Percentiles rank a stretch among this genome's conserved stretches.
These are phyloP conservation scores for Pseudochaenichthys georgianus DNA, from an alignment of 2,797 vertebrate species.

Conservation along the genomic window DNA sequence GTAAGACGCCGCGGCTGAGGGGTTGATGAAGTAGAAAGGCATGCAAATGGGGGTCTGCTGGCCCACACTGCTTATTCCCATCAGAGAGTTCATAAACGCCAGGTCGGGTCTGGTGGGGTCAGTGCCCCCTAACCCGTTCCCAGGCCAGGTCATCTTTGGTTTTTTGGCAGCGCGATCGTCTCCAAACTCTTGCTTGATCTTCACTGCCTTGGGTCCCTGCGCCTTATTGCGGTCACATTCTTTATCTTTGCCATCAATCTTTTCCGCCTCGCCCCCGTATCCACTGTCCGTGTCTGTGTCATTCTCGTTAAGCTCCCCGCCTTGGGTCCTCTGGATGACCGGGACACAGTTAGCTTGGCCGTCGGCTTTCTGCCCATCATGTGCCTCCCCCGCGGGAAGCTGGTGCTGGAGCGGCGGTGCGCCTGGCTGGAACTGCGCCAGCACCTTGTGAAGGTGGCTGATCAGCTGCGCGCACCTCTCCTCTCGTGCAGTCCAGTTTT, in stretches of 20 bases:
- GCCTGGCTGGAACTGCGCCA: conserved; percentile 88
- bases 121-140: conserved; percentile 55
- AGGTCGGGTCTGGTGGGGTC: conserved; percentile 85
- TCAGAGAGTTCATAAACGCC: conserved; percentile 90
- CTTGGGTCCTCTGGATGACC: conserved; percentile 96
- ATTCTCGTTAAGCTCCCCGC: conserved; percentile 88
- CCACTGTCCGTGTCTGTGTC: conserved; percentile 99
- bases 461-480: conserved; percentile 93
- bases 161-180: conserved; percentile 90
- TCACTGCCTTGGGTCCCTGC: conserved; percentile 76
- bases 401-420: conserved; percentile 84
- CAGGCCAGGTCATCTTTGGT: conserved; percentile 86
- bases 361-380: conserved; percentile 84
- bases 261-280: conserved; percentile 94
- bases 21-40: conserved; percentile 95
- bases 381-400: conserved; percentile 78
- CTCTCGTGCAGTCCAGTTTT: conserved; percentile 93
- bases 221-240: conserved; percentile 78
- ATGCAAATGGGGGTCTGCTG: conserved; percentile 94
- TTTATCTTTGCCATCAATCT: conserved; percentile 82
- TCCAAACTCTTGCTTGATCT: conserved; percentile 93
- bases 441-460: conserved; percentile 91
- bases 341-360: conserved; percentile 93
- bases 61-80: conserved; percentile 89
- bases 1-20: conserved; percentile 91